Percentiles rank a stretch among this genome's conserved stretches.
Evolutionary conservation across 2,113 vertebrate genomes (phyloP).

Genomic region (Gasterosteus nipponicus): DNA sequence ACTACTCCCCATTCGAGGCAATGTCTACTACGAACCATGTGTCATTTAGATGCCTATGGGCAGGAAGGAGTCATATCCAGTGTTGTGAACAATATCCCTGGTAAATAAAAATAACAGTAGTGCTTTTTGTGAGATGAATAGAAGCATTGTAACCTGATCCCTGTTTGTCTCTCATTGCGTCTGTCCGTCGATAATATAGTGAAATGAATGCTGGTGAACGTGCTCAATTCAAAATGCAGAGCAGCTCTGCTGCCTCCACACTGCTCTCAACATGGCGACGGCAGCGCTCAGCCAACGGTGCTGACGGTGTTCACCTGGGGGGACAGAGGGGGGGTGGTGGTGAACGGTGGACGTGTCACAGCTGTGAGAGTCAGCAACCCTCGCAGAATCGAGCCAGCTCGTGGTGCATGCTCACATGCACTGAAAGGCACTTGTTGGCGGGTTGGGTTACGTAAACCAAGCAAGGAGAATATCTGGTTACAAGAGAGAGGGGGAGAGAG

Average conservation of each 20-base stretch:
- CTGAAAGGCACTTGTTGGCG: not conserved
- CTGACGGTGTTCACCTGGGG: not conserved
- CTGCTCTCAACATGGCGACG: not conserved
- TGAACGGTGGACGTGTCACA: not conserved
- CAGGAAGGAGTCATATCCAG: not conserved
- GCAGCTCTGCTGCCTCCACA: not conserved
- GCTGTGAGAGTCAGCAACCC: not conserved
- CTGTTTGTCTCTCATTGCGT: not conserved
- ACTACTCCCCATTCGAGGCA: not conserved
- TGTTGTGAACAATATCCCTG: conserved; percentile 17
- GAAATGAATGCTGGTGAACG: not conserved
- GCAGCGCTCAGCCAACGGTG: not conserved
- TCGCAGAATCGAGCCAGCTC: not conserved
- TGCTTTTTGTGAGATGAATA: conserved; percentile 8
- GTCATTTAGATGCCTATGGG: not conserved
- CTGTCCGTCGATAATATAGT: not conserved
- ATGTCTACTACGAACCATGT: not conserved
- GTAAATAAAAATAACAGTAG: conserved; percentile 39
- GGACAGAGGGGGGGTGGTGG: not conserved
- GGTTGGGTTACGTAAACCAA: no score
- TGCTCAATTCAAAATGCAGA: not conserved
- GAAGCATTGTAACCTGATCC: conserved; percentile 4
- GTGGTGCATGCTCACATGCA: not conserved
- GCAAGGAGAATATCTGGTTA: no score
- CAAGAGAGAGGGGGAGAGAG: no score